Percentiles rank a stretch among this genome's conserved stretches.
phyloP scores from a whole-genome alignment of 35 echinoderm and acorn worm species.

The Acanthaster planci region DNA sequence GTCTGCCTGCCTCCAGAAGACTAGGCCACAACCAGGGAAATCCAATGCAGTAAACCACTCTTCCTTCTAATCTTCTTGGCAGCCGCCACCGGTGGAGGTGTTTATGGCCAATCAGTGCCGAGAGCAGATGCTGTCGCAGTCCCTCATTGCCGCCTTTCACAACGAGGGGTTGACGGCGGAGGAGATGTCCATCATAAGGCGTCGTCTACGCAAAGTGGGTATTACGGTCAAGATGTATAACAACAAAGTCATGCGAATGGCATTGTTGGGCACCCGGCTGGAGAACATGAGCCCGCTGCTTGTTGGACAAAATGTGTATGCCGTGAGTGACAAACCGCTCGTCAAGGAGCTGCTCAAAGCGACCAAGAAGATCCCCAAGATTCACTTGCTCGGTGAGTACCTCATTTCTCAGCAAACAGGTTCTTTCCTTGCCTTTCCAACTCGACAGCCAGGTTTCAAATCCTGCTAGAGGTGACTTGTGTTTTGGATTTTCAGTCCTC shows the following conservation, averaged over 20 bases:
- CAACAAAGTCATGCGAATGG: constrained; percentile 37
- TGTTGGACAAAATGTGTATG: constrained; percentile 60
- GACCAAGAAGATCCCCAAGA: constrained; percentile 48
- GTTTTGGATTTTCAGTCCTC: too few species aligned
- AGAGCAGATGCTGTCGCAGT: constrained; percentile 31
- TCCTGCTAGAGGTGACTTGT: too few species aligned
- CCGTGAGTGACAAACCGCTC: constrained; percentile 45
- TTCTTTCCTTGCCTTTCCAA: too few species aligned
- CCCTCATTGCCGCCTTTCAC: constrained; percentile 80
- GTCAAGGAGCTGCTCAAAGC: constrained; percentile 86
- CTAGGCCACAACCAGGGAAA: not conserved
- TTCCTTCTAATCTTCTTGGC: not conserved
- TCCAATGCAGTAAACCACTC: not conserved
- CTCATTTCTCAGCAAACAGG: not conserved
- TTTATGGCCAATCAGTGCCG: constrained; percentile 58
- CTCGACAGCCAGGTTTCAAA: too few species aligned
- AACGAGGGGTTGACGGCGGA: constrained; percentile 47
- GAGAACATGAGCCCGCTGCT: constrained; percentile 64
- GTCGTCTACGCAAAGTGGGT: constrained; percentile 57
- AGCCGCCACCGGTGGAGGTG: constrained; percentile 61
- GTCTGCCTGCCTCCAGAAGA: not conserved
- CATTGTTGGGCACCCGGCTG: constrained; percentile 38
- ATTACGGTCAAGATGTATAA: constrained; percentile 55
- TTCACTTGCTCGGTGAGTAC: constrained; percentile 70
- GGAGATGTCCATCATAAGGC: constrained; percentile 40